Percentiles rank a stretch among this genome's conserved stretches.
These are phyloP conservation scores for Caenorhabditis japonica DNA, from an alignment of 2,888 invertebrate genomes.

Conservation along the genomic window DNA sequence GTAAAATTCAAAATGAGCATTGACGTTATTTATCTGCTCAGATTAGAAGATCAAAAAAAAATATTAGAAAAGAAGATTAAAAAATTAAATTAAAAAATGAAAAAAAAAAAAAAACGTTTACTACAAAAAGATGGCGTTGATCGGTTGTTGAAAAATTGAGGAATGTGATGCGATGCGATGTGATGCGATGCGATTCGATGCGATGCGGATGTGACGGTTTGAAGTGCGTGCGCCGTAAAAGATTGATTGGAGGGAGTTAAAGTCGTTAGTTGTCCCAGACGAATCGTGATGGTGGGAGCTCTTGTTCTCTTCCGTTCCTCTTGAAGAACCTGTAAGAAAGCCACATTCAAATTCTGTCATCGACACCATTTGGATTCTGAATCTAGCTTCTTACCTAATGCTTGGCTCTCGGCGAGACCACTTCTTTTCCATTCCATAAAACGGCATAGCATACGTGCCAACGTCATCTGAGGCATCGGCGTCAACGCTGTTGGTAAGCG, in stretches of 20 bases:
- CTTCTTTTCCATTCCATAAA: constrained; percentile 56
- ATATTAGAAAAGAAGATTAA: background rate
- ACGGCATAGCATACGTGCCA: constrained; percentile 37
- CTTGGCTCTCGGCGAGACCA: constrained; percentile 56
- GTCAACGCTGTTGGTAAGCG: constrained; percentile 24
- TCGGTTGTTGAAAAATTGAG: too few species aligned
- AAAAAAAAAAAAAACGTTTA: constrained; percentile 19
- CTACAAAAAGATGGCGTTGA: constrained; percentile 28
- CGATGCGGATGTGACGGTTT: background rate
- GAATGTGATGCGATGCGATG: too few species aligned
- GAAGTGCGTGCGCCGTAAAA: constrained; percentile 5
- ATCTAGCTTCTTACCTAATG: constrained; percentile 33
- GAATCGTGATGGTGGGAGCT: constrained; percentile 22
- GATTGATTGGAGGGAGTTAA: background rate
- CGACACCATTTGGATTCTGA: too few species aligned
- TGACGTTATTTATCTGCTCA: too few species aligned
- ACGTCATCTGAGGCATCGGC: constrained; percentile 26
- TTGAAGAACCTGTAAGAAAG: constrained; percentile 47
- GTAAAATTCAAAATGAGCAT: too few species aligned
- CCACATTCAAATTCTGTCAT: background rate
- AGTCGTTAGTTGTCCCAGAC: constrained; percentile 34
- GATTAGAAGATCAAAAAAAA: constrained; percentile 8
- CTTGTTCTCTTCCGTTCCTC: constrained; percentile 39
- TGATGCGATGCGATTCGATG: too few species aligned
- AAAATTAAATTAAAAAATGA: constrained; percentile 1